Base-by-base conservation (phyloP, 2,888 invertebrate species). In the Chrysolina oricalcia region DNA sequence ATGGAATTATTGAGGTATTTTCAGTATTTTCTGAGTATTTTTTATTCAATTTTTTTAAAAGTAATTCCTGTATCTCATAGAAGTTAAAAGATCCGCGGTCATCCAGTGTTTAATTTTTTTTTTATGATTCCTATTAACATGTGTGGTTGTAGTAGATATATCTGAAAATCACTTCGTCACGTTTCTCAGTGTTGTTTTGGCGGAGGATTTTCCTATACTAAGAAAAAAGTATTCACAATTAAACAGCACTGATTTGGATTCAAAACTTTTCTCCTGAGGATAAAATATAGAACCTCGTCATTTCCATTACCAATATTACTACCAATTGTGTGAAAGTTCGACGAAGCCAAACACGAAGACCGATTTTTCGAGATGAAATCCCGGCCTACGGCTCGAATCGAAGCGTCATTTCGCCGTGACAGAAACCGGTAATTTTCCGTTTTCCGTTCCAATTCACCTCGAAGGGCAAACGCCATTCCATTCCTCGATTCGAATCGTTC, bases 401-500 rank as follows among this genome's bases (percentile, higher is more conserved):
- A 56, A 23, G 23, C 21, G 2, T 21, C 10, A 10, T 56, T 56
- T 13, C 11, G 10, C 19, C 10, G 9, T 21, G 53, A 19, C 19
- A 17, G 10, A 21, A 19, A 56, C 56, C 13, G 4, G 6, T 11
- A 21, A 11, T 56, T 21, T 13, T 56, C 21, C 13, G 23, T 59
- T 17, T 59, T 59, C 59, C 59, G 59, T 59, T 59, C 17, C 59
- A 59, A 59, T 59, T n/a, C 59, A 13, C 59, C 10, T 17, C 35
- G 59, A 23, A 59, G 59, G 35, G 3, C 15, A 6, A 4, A 17
- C 27, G 13, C 56, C 15, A n/a, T 59, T 23, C 27, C 59, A 59
- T 59, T 59, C 35, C 59, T 59, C 59, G 15, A 35, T 27, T 6
- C 23, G 27, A 27, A n/a, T 35, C n/a, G 15, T 9, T 35, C 35